Conservation (phyloP, 2,888 invertebrate genomes). For the Stenodera caucasica region DNA sequence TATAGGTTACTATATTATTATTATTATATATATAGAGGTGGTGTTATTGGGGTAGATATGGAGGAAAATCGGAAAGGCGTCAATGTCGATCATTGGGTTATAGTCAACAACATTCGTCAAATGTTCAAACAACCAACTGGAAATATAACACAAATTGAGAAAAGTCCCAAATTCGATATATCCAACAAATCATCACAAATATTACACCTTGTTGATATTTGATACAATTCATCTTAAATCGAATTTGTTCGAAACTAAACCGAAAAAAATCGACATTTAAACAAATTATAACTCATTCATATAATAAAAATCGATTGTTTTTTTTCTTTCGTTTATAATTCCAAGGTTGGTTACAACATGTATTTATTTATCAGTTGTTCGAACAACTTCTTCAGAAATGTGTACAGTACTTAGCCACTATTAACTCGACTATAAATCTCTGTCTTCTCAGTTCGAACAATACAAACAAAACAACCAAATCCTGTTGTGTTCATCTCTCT, state of each 20-base stretch:
- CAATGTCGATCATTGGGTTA: background rate
- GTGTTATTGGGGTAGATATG: background rate
- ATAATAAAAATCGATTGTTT: background rate
- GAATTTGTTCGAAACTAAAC: too few relatives aligned
- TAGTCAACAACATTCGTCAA: background rate
- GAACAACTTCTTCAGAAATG: conserved; percentile 34
- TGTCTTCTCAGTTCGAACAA: conserved; percentile 24
- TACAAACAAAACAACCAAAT: conserved; percentile 18
- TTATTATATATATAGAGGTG: too few relatives aligned
- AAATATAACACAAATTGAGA: background rate
- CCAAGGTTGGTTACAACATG: background rate
- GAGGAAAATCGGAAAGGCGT: background rate
- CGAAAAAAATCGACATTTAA: too few relatives aligned
- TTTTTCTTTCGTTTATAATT: background rate
- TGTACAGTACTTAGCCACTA: conserved; percentile 32
- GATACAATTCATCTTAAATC: background rate
- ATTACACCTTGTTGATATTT: background rate
- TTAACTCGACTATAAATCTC: conserved; percentile 35
- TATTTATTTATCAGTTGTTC: conserved; percentile 21
- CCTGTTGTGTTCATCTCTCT: conserved; percentile 16
- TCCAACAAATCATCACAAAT: background rate
- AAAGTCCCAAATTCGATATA: background rate
- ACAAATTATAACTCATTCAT: too few relatives aligned
- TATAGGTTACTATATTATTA: too few relatives aligned
- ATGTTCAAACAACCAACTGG: background rate